Evolutionary conservation across 2,113 vertebrate species (phyloP), one percentile per base, ranked within the genome.

Genomic region (Emberiza fucata): DNA sequence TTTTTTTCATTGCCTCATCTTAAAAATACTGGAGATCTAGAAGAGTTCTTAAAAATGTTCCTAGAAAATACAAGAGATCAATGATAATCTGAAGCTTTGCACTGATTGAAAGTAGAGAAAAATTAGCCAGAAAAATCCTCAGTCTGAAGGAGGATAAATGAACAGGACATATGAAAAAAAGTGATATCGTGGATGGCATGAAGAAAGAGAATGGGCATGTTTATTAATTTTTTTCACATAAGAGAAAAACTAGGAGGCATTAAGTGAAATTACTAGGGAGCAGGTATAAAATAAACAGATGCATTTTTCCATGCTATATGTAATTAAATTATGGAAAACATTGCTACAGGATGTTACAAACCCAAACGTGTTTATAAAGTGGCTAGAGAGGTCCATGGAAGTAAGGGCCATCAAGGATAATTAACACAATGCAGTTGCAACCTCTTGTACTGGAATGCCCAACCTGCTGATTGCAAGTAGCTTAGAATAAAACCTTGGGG

Each of bases 211-310:
- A 81, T 14, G 1, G 0, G 5, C 14, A 31, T 3, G 4, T 60
- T 85, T 53, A 25, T 78, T 73, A 3, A 14, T 31, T 60, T 82
- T 71, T 90, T 66, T 23, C 18, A 53, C 14, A 5, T 45, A 61
- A 53, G 19, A 79, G 18, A 21, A 68, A 82, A 91, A 61, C 4
- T 54, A 68, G 24, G 27, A 59, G 10, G 11, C 10, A 63, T 61
- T 81, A 61, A 69, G 50, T 65, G 9, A 65, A 82, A 69, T 69
- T 63, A 68, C 47, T 59, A 92, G 57, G 39, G 27, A 77, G 33
- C 50, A 78, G 77, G 37, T 88, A 63, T 61, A 80, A 95, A 94
- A 88, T 24, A 69, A 94, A 60, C 37, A 82, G 53, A 56, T 69
- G 33, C 7, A 40, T 22, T 53, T 96, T 64, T 88, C 39, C 63